Evolutionary conservation across 2,797 vertebrate species (phyloP).

Genomic region (Sebastes kiyomatsui): DNA sequence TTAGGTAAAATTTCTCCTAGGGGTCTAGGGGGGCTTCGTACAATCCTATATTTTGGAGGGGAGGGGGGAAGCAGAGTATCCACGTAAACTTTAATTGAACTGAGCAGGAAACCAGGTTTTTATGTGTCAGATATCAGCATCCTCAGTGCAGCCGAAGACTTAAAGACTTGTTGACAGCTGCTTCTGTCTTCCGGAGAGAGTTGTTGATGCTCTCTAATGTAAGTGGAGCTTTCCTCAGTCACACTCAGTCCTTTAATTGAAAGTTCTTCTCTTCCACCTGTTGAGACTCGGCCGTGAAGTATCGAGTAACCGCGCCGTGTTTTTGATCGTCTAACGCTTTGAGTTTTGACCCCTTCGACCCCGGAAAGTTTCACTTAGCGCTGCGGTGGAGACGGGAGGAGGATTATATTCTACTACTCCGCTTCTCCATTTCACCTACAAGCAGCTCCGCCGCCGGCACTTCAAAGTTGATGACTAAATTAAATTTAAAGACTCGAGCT

Average conservation of each 20-base stretch:
- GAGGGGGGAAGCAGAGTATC: not conserved
- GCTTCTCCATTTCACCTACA: not conserved
- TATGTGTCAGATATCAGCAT: not conserved
- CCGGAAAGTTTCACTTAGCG: slow-evolving; percentile 45
- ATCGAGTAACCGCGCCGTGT: not conserved
- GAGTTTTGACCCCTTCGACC: slow-evolving; percentile 31
- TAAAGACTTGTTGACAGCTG: not conserved
- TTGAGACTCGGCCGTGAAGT: not conserved
- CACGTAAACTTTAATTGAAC: not conserved
- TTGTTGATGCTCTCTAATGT: not conserved
- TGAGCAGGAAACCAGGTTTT: not conserved
- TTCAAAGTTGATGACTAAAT: not conserved
- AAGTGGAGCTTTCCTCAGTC: not conserved
- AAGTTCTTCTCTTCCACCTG: slow-evolving; percentile 28
- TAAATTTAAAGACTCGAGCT: not conserved
- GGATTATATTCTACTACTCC: not conserved
- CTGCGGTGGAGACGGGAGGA: not conserved
- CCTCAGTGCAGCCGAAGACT: not conserved
- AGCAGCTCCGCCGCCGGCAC: not conserved
- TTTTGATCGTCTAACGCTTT: not conserved
- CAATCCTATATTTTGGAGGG: not conserved
- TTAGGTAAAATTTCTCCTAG: no score
- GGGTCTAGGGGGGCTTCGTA: no score
- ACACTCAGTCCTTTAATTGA: slow-evolving; percentile 17
- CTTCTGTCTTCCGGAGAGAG: not conserved